Base-by-base conservation (phyloP, 2,113 vertebrate species). In the Urocynchramus pylzowi region DNA sequence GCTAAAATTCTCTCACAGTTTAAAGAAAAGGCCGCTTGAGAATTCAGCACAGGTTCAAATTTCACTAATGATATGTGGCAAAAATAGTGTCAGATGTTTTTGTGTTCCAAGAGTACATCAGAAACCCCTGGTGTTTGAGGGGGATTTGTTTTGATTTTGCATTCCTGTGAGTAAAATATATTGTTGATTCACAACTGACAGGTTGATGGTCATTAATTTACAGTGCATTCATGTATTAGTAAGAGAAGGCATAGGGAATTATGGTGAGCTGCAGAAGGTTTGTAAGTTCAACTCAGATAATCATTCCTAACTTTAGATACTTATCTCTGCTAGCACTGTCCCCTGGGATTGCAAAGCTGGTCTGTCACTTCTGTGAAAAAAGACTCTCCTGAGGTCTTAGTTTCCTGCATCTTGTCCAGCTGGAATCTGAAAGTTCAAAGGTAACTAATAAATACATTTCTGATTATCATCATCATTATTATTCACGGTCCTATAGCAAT, bases 371-470 rank as follows among this genome's bases (percentile, higher is more conserved):
- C 79, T 69, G 27, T 94, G 81, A 96, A 96, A 96, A 93, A 91
- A 77, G 89, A 3, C 93, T 84, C 95, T 79, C 76, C 23, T 27
- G 94, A 80, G 95, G 74, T 90, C 65, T 89, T 76, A 16, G 84
- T 84, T 97, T 94, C 93, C 94, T 96, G 87, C 75, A 65, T 94
- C 77, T 94, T 93, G 74, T 87, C 94, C 53, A 6, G 27, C 63
- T 96, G 85, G 96, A 96, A 94, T 96, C 83, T 89, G 61, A 83
- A 94, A 95, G 93, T 93, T 93, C 95, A 95, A 90, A 93, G 89
- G 79, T 95, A 93, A 77, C 90, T 90, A 93, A 95, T 95, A 97
- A 96, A 97, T 96, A 96, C 13, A 84, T 93, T 87, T 96, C 93
- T 95, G 89, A 94, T 95, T 96, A 96, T 96, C 86, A 88, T 91